Evolutionary conservation across 2,888 invertebrate genomes (phyloP).

Genomic region (Ormyrus nitidulus): DNA sequence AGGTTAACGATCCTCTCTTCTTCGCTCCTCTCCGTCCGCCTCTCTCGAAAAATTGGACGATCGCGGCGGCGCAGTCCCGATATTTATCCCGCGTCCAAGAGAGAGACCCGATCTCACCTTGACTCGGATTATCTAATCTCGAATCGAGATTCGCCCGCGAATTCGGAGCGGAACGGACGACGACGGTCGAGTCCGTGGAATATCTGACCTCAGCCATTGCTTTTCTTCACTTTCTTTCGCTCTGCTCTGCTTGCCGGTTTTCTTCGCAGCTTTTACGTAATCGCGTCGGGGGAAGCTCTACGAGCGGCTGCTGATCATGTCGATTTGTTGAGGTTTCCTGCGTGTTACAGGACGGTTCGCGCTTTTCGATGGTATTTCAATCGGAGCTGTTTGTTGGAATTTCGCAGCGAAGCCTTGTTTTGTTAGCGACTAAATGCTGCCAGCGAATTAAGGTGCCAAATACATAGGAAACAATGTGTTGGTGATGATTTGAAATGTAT

Average conservation of each 20-base stretch:
- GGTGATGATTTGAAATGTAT: too few species aligned
- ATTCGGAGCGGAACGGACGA: slow-evolving; percentile 18
- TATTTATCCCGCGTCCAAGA: neutral
- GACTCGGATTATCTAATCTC: slow-evolving; percentile 54
- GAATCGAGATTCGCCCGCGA: slow-evolving; percentile 23
- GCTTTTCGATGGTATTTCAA: too few species aligned
- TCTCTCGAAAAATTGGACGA: slow-evolving; percentile 47
- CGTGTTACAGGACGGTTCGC: too few species aligned
- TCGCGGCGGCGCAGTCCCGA: slow-evolving; percentile 8
- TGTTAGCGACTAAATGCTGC: too few species aligned
- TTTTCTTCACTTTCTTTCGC: neutral
- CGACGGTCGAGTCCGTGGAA: neutral
- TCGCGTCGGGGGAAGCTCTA: too few species aligned
- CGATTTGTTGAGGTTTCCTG: too few species aligned
- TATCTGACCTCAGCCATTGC: neutral
- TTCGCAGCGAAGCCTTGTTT: too few species aligned
- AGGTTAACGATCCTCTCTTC: slow-evolving; percentile 72
- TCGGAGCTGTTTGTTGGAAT: too few species aligned
- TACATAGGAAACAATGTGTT: too few species aligned
- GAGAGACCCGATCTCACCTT: slow-evolving; percentile 40
- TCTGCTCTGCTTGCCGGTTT: neutral
- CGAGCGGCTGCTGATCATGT: too few species aligned
- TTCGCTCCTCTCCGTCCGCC: slow-evolving; percentile 27
- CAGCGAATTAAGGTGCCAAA: too few species aligned
- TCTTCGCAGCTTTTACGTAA: neutral